Conservation (phyloP, 2,113 vertebrate species). For the Theropithecus gelada region DNA sequence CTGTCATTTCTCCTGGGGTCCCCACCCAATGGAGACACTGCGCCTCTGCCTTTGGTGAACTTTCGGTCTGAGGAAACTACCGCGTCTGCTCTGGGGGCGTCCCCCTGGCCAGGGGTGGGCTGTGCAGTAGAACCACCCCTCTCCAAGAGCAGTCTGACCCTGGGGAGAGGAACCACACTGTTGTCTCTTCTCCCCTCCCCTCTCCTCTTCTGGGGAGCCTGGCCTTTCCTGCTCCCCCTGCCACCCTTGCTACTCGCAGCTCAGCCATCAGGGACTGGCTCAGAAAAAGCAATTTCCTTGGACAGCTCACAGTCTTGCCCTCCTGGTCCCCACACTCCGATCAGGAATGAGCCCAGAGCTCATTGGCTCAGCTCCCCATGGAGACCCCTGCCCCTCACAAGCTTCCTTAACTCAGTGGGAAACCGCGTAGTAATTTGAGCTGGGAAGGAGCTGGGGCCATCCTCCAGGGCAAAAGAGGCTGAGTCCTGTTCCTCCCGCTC, state of each 20-base stretch:
- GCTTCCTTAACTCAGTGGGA: not conserved
- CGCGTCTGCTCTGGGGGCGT: not conserved
- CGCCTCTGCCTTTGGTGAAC: not conserved
- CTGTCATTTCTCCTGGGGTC: not conserved
- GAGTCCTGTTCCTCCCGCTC: fast-evolving
- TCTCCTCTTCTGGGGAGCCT: not conserved
- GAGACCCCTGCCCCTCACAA: too few relatives aligned
- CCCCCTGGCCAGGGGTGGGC: not conserved
- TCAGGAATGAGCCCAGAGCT: not conserved
- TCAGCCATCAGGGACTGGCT: not conserved
- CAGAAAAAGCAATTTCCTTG: not conserved
- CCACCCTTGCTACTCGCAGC: too few relatives aligned
- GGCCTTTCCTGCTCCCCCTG: not conserved
- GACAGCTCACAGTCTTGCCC: not conserved
- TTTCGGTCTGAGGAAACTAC: not conserved
- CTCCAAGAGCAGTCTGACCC: not conserved
- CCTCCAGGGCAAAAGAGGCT: not conserved
- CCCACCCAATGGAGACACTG: not conserved
- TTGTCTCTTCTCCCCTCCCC: not conserved
- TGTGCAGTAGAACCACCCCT: too few relatives aligned
- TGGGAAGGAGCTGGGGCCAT: fast-evolving
- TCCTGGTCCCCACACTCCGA: not conserved
- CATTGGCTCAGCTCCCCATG: not conserved
- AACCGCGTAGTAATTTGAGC: not conserved
- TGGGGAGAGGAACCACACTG: too few relatives aligned